A percentile compares a stretch with the other conserved stretches of the same genome.
phyloP scores from a whole-genome alignment of 1,140 invertebrate genomes.

The Lycorma delicatula region DNA sequence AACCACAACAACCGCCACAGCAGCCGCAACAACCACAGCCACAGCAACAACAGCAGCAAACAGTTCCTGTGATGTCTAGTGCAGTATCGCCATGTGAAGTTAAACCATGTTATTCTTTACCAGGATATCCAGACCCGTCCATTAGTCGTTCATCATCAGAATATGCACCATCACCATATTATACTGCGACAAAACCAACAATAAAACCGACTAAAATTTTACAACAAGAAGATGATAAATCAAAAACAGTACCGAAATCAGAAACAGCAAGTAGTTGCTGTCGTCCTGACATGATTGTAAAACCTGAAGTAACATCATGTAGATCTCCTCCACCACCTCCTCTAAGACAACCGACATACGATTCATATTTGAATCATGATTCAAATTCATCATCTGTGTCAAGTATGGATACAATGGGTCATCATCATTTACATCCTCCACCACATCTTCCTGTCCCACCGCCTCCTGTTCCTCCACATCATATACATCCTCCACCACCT shows the following conservation, averaged over 20 bases:
- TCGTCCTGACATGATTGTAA: conserved; percentile 25
- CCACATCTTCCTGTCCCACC: conserved; percentile 23
- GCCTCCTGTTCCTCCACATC: conserved; percentile 20
- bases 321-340: conserved; percentile 40
- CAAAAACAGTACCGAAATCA: conserved; percentile 38
- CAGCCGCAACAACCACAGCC: too few species aligned
- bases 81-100: conserved; percentile 21
- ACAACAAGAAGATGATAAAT: conserved; percentile 34
- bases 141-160: conserved; percentile 16
- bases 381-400: conserved; percentile 63
- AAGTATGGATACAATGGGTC: conserved; percentile 56
- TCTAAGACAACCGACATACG: conserved; percentile 43
- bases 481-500: conserved; percentile 14
- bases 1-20: too few species aligned
- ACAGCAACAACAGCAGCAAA: conserved; percentile 8
- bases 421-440: conserved; percentile 38
- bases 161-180: conserved; percentile 24
- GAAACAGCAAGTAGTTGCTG: conserved; percentile 44
- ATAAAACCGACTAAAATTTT: conserved; percentile 48
- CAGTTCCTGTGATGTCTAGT: conserved; percentile 7
- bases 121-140: conserved; percentile 23
- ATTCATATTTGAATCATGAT: conserved; percentile 55
- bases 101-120: conserved; percentile 28
- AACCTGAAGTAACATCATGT: conserved; percentile 35
- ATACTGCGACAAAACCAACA: conserved; percentile 33